These are phyloP conservation scores for Drosophila obscura DNA, from an alignment of 1,140 invertebrate species.

Conservation along the genomic window DNA sequence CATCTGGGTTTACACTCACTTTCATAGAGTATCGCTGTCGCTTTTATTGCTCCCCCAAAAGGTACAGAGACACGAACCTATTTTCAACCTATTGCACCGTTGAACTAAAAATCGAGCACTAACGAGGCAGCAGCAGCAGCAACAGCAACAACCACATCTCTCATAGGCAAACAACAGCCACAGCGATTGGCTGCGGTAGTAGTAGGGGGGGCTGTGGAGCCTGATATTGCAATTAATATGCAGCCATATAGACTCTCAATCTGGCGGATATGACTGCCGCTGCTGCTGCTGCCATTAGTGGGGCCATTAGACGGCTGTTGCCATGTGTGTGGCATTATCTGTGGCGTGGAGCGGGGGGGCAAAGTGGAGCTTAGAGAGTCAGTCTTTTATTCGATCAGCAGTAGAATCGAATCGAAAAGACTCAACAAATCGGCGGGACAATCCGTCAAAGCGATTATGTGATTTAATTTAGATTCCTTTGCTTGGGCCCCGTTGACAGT, in stretches of 20 bases:
- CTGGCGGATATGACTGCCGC: slow-evolving; percentile 29
- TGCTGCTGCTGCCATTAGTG: slow-evolving; percentile 11
- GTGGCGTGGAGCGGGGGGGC: slow-evolving; percentile 28
- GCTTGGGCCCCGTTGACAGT: slow-evolving; percentile 54
- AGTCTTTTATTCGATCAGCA: slow-evolving; percentile 67
- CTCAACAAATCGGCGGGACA: slow-evolving; percentile 36
- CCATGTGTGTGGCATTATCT: slow-evolving; percentile 58
- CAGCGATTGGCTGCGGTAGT: slow-evolving; percentile 62
- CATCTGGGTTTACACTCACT: neutral
- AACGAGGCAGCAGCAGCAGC: slow-evolving; percentile 57
- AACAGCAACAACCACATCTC: slow-evolving; percentile 12
- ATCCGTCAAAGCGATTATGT: slow-evolving; percentile 71
- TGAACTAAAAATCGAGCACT: slow-evolving; percentile 54
- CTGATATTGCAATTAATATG: slow-evolving; percentile 78
- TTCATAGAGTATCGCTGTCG: slow-evolving; percentile 28
- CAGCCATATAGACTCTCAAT: slow-evolving; percentile 28
- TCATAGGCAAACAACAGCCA: slow-evolving; percentile 39
- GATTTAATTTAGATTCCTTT: slow-evolving; percentile 80
- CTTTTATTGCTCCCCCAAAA: slow-evolving; percentile 26
- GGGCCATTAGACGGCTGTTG: slow-evolving; percentile 29
- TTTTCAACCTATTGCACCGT: slow-evolving; percentile 33
- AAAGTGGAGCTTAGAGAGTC: slow-evolving; percentile 64
- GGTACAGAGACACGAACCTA: slow-evolving; percentile 4
- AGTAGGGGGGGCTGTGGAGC: slow-evolving; percentile 70
- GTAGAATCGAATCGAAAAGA: neutral